Percentiles rank a stretch among this genome's conserved stretches.
These are phyloP conservation scores for Ischnus inquisitorius DNA, from an alignment of 2,888 invertebrate genomes.

Conservation along the genomic window DNA sequence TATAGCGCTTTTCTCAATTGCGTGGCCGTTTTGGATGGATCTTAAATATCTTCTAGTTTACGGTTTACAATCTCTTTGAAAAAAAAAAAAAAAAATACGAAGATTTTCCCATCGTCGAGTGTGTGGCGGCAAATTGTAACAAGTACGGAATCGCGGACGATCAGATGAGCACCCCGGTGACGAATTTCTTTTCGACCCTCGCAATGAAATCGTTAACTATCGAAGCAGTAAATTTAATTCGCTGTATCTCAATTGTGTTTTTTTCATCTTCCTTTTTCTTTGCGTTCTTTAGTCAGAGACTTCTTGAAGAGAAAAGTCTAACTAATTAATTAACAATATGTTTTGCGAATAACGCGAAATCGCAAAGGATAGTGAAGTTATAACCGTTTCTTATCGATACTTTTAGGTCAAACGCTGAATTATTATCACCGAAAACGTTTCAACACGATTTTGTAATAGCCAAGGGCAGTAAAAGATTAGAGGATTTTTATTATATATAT, in stretches of 20 bases:
- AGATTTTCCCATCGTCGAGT: background rate
- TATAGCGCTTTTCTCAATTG: constrained; percentile 57
- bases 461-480: constrained; percentile 66
- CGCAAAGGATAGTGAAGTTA: constrained; percentile 25
- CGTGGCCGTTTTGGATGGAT: constrained; percentile 79
- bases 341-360: constrained; percentile 29
- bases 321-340: constrained; percentile 23
- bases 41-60: constrained; percentile 68
- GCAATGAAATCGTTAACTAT: constrained; percentile 34
- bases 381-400: constrained; percentile 45
- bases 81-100: constrained; percentile 36
- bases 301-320: constrained; percentile 60
- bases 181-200: constrained; percentile 13
- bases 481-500: constrained; percentile 25
- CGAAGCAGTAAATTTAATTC: constrained; percentile 63
- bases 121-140: constrained; percentile 5
- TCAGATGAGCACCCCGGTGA: constrained; percentile 34
- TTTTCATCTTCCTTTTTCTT: too few relatives aligned
- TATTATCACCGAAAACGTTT: constrained; percentile 65
- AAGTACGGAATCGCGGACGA: constrained; percentile 22
- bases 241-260: constrained; percentile 57
- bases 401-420: constrained; percentile 67
- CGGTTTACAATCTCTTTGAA: constrained; percentile 15
- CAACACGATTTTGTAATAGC: constrained; percentile 64
- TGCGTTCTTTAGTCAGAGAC: constrained; percentile 7